Conservation (phyloP, 2,797 vertebrate genomes). For the Spinus pinus region DNA sequence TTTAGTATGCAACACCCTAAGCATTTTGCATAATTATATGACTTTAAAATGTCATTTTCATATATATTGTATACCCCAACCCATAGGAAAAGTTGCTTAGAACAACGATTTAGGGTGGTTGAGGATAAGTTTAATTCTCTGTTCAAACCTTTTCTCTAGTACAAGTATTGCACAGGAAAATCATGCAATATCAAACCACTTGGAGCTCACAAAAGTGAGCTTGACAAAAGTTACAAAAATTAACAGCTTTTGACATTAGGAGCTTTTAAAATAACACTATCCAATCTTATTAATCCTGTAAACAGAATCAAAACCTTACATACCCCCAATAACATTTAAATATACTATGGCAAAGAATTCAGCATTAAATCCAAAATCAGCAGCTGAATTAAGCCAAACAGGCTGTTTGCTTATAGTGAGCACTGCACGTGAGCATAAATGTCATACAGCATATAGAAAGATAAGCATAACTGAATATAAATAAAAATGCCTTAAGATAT, state of each 20-base stretch:
- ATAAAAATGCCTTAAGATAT: neutral
- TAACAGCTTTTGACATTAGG: neutral
- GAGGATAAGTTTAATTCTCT: neutral
- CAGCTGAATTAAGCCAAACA: neutral
- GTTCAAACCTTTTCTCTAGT: neutral
- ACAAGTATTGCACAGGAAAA: neutral
- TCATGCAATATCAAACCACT: neutral
- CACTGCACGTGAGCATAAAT: neutral
- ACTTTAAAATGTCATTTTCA: neutral
- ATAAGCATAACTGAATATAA: neutral
- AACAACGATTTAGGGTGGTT: neutral
- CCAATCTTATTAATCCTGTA: neutral
- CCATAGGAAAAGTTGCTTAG: neutral
- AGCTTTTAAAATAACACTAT: neutral
- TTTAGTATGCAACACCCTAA: neutral
- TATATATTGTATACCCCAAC: fast-evolving
- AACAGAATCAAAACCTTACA: neutral
- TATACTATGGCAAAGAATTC: neutral
- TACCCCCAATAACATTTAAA: neutral
- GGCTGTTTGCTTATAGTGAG: neutral
- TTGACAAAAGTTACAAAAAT: fast-evolving
- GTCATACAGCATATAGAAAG: neutral
- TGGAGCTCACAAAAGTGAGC: neutral
- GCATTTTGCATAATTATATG: neutral
- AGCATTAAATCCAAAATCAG: neutral